Base-by-base conservation (phyloP, 2,888 invertebrate species). In the Cordilura impudica region DNA sequence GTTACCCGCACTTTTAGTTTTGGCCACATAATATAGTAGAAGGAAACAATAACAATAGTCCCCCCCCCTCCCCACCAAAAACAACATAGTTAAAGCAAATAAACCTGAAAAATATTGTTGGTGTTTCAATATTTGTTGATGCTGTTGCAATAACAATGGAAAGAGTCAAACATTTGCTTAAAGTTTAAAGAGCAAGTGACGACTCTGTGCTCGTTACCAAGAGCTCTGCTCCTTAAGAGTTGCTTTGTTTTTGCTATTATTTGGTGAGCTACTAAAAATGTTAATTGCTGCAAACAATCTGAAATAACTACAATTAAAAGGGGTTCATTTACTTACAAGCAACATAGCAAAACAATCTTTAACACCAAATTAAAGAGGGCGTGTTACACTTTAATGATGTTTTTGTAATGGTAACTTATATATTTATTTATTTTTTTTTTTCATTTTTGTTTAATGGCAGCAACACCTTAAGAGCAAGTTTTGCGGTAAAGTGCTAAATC, bases 201-300 rank as follows among this genome's bases (percentile, higher is more conserved):
- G 19, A 12, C 18, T 6, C n/a, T n/a, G n/a, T n/a, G n/a, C n/a
- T n/a, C n/a, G n/a, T n/a, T n/a, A n/a, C n/a, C n/a, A n/a, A n/a
- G n/a, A n/a, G n/a, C n/a, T n/a, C n/a, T n/a, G n/a, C n/a, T n/a
- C n/a, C n/a, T n/a, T n/a, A n/a, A n/a, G n/a, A n/a, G n/a, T n/a
- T n/a, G n/a, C n/a, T 39, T 19, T 10, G 8, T 47, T 47, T 47
- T 1, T 47, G 12, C 47, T 39, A 8, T 7, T 12, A 12, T 10
- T 12, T 35, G 12, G 12, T 4, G n/a, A 6, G 12, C 35, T 12
- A 35, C 18, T 21, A 53, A 8, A 53, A 26, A 53, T 29, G n/a
- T 53, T 54, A 54, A 54, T 54, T 54, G 54, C 31, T 54, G 4
- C 16, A 54, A 54, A 31, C 29, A 54, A 29, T 54, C 10, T 18